phyloP scores from a whole-genome alignment of 1,140 invertebrate genomes.

The Diachasma alloeum region DNA sequence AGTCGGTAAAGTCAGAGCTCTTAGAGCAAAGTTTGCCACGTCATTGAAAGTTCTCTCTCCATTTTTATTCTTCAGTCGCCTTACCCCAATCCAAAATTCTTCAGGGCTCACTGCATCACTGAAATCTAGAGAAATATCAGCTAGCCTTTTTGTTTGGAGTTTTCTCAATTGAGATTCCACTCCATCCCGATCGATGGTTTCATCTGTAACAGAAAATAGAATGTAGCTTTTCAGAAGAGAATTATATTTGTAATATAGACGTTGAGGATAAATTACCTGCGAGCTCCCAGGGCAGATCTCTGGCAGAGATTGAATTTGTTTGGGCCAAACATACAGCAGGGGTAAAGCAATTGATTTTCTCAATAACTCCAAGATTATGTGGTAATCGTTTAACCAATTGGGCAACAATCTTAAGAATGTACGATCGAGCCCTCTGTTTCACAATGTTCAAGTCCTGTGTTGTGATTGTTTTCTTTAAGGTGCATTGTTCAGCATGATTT shows the following conservation, averaged over 20 bases:
- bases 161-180: not conserved
- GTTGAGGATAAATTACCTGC: not conserved
- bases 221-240: not conserved
- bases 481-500: not conserved
- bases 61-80: constrained; percentile 33
- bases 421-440: not conserved
- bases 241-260: not conserved
- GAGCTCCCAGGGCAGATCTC: not conserved
- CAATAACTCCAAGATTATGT: not conserved
- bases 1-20: constrained; percentile 33
- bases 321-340: not conserved
- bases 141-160: not conserved
- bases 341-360: not conserved
- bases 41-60: constrained; percentile 34
- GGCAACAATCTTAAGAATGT: not conserved
- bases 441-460: not conserved
- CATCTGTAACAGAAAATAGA: not conserved
- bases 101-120: not conserved
- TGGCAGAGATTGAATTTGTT: not conserved
- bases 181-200: not conserved
- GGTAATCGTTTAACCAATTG: not conserved
- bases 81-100: constrained; percentile 38
- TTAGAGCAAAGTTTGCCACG: constrained; percentile 29
- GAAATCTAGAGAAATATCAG: not conserved
- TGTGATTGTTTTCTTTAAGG: not conserved